Conservation (phyloP, 1,140 invertebrate genomes). For the Scaptomyza pallida region DNA sequence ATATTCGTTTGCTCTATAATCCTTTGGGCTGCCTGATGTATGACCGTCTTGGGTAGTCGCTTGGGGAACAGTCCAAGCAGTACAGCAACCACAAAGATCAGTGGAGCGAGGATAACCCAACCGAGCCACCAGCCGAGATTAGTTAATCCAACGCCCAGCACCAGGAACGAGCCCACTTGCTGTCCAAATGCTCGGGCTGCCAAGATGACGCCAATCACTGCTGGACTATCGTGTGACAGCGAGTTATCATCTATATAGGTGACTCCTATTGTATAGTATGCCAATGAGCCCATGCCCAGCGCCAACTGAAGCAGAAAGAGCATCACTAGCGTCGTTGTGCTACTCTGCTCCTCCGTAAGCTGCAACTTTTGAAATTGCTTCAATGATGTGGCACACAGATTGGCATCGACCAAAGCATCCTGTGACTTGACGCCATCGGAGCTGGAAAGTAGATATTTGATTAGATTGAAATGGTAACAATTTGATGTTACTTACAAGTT, state of each 20-base stretch:
- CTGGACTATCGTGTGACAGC: slow-evolving; percentile 85
- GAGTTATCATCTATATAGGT: slow-evolving; percentile 89
- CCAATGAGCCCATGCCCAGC: slow-evolving; percentile 86
- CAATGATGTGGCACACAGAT: slow-evolving; percentile 70
- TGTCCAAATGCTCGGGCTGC: slow-evolving; percentile 73
- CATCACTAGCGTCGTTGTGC: slow-evolving; percentile 84
- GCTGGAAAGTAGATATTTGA: slow-evolving; percentile 18
- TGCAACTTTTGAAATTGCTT: slow-evolving; percentile 66
- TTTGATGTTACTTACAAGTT: slow-evolving; percentile 68
- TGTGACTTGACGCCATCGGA: slow-evolving; percentile 50
- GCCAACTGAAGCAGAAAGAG: slow-evolving; percentile 86
- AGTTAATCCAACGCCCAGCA: slow-evolving; percentile 65
- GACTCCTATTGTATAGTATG: slow-evolving; percentile 87
- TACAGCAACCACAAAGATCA: slow-evolving; percentile 85
- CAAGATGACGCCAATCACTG: slow-evolving; percentile 65
- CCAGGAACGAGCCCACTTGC: slow-evolving; percentile 79
- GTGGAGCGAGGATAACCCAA: slow-evolving; percentile 86
- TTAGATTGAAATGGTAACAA: neutral
- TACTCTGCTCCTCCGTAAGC: slow-evolving; percentile 59
- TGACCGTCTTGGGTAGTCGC: slow-evolving; percentile 85
- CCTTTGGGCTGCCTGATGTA: slow-evolving; percentile 85
- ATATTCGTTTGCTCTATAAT: slow-evolving; percentile 77
- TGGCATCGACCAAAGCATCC: slow-evolving; percentile 54
- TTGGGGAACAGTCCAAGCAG: slow-evolving; percentile 86
- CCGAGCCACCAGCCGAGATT: slow-evolving; percentile 85